These are phyloP conservation scores for Ceyx melanurus DNA, from an alignment of 2,113 vertebrate genomes.

Conservation along the genomic window DNA sequence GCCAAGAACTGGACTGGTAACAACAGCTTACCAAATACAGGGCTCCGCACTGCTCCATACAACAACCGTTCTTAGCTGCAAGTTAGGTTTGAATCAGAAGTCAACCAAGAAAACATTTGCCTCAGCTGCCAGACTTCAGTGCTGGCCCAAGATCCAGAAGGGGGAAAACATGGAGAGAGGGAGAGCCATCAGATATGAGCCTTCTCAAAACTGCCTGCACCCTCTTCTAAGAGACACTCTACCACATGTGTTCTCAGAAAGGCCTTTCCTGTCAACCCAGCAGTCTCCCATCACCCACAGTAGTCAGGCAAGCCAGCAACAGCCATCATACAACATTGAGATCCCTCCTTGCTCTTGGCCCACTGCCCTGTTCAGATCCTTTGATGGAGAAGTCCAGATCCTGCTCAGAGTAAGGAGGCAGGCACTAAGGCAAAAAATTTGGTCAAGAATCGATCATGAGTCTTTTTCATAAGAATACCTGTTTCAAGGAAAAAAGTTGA, in stretches of 20 bases:
- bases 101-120: not conserved
- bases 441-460: not conserved
- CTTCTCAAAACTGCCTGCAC: not conserved
- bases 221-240: not conserved
- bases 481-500: not conserved
- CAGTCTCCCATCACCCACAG: not conserved
- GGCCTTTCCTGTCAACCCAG: not conserved
- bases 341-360: not conserved
- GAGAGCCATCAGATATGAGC: not conserved
- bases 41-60: not conserved
- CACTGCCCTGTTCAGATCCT: not conserved
- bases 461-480: not conserved
- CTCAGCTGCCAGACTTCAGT: not conserved
- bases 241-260: not conserved
- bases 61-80: not conserved
- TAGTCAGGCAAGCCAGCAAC: not conserved
- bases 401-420: not conserved
- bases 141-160: not conserved
- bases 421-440: not conserved
- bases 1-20: not conserved
- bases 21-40: not conserved
- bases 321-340: not conserved
- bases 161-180: not conserved
- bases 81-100: not conserved
- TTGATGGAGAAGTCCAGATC: not conserved